These are phyloP conservation scores for Epizoanthus ramosus DNA, from an alignment of 92 coral and sea anemone species.

Conservation along the genomic window DNA sequence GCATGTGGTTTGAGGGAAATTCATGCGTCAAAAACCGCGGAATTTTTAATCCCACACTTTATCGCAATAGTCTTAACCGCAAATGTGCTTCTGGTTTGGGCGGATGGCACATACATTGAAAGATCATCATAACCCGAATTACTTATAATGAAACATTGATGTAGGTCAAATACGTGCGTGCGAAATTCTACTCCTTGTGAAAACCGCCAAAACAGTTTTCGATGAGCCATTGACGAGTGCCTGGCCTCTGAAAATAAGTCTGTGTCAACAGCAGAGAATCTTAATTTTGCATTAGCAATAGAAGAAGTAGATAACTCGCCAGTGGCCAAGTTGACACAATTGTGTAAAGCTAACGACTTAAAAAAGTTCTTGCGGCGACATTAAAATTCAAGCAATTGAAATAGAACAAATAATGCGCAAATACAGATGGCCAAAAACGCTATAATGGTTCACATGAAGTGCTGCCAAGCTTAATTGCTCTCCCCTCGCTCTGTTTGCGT, in stretches of 20 bases:
- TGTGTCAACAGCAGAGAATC: slow-evolving; percentile 47
- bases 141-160: slow-evolving; percentile 33
- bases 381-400: slow-evolving; percentile 68
- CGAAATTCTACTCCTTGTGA: slow-evolving; percentile 33
- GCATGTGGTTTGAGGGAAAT: slow-evolving; percentile 26
- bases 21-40: slow-evolving; percentile 26
- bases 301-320: slow-evolving; percentile 47
- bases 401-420: slow-evolving; percentile 55
- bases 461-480: slow-evolving; percentile 73
- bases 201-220: slow-evolving; percentile 31
- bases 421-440: slow-evolving; percentile 57
- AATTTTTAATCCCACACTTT: slow-evolving; percentile 38
- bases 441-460: slow-evolving; percentile 59
- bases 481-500: slow-evolving; percentile 64
- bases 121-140: slow-evolving; percentile 37
- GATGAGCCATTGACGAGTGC: slow-evolving; percentile 6
- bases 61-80: slow-evolving; percentile 30
- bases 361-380: slow-evolving; percentile 75
- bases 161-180: slow-evolving; percentile 42
- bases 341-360: slow-evolving; percentile 74
- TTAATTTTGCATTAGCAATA: slow-evolving; percentile 64
- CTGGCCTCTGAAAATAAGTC: slow-evolving; percentile 14
- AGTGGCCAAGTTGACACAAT: slow-evolving; percentile 55
- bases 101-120: slow-evolving; percentile 19
- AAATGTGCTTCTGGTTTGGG: slow-evolving; percentile 21